phyloP scores from a whole-genome alignment of 2,888 invertebrate genomes.

The Philaethria dido region DNA sequence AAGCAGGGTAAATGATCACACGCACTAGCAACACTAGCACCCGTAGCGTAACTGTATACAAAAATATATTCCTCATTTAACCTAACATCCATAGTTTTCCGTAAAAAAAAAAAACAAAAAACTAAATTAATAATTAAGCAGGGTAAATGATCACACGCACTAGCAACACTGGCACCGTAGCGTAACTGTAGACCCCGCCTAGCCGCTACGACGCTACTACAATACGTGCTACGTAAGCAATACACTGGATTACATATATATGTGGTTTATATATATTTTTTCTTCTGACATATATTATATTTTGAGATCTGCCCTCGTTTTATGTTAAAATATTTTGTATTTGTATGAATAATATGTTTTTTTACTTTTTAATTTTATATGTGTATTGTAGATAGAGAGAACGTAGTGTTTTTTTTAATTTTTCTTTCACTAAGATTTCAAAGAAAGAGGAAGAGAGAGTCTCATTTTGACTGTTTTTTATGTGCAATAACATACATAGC shows the following conservation, averaged over 20 bases:
- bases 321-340: not conserved
- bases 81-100: no score
- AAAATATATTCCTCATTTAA: no score
- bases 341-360: not conserved
- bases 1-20: conserved; percentile 20
- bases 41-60: conserved; percentile 69
- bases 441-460: no score
- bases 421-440: no score
- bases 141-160: conserved; percentile 15
- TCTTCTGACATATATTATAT: conserved; percentile 11
- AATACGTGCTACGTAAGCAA: conserved; percentile 41
- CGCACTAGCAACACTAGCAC: conserved; percentile 54
- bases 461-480: no score
- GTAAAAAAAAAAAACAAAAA: not conserved
- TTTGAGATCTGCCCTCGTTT: conserved; percentile 9
- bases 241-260: conserved; percentile 18
- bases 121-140: not conserved
- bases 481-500: no score
- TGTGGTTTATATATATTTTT: not conserved
- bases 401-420: no score
- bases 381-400: no score
- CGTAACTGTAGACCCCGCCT: conserved; percentile 72
- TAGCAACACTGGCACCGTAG: conserved; percentile 61
- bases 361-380: not conserved
- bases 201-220: conserved; percentile 53